A percentile compares a stretch with the other conserved stretches of the same genome.
Conservation (phyloP, 2,797 vertebrate species). For the Prunella strophiata region DNA sequence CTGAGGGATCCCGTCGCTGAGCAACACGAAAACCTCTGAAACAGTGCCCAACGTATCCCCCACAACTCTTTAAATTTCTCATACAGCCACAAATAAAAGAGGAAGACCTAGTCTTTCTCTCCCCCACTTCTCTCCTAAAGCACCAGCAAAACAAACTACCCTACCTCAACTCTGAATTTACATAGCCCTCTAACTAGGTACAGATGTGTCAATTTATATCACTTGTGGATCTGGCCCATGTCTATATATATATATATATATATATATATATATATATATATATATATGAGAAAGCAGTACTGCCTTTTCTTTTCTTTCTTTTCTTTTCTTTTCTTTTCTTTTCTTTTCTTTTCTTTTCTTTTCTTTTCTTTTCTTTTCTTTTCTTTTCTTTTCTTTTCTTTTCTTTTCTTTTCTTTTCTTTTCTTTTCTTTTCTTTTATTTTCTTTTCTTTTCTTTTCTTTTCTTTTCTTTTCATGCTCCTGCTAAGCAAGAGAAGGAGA, state of each 20-base stretch:
- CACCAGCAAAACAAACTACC: rapidly evolving
- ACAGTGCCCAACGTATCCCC: rapidly evolving
- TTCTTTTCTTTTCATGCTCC: background rate
- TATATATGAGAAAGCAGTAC: background rate
- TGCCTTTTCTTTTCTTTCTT: too few relatives aligned
- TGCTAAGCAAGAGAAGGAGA: background rate
- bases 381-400: too few relatives aligned
- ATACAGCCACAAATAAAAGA: background rate
- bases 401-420: too few relatives aligned
- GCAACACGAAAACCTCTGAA: rapidly evolving
- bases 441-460: too few relatives aligned
- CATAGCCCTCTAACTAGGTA: background rate
- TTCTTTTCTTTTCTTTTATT: too few relatives aligned
- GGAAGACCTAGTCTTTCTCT: background rate
- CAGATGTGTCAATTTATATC: background rate
- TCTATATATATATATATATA: background rate
- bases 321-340: too few relatives aligned
- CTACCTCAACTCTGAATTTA: background rate
- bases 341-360: too few relatives aligned
- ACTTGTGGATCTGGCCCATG: background rate
- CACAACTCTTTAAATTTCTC: background rate
- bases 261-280: too few relatives aligned
- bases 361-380: too few relatives aligned
- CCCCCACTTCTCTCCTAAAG: background rate
- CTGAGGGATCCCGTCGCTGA: background rate